A percentile compares a stretch with the other conserved stretches of the same genome.
phyloP scores from a whole-genome alignment of 2,113 vertebrate species.

The Phoenicopterus ruber region DNA sequence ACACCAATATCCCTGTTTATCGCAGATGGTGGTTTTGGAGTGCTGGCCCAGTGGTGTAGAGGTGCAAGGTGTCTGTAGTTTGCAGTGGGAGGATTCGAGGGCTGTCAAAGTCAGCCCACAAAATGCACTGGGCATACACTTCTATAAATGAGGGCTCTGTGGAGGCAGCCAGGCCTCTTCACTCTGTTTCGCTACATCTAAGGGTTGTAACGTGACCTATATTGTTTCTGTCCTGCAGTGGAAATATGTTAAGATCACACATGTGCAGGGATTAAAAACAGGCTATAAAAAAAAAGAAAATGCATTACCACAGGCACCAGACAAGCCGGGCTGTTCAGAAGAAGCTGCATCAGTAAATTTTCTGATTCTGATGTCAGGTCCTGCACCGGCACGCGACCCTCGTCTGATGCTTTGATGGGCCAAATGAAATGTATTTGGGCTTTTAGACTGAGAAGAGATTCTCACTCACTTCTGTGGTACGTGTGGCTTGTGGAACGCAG shows the following conservation, averaged over 20 bases:
- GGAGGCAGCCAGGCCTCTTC: not conserved
- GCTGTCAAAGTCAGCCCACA: not conserved
- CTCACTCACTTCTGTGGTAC: not conserved
- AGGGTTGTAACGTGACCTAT: accelerated
- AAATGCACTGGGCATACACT: not conserved
- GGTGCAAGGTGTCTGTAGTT: not conserved
- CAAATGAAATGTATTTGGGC: not conserved
- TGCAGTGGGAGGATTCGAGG: not conserved
- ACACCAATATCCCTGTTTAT: accelerated
- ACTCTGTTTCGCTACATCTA: not conserved
- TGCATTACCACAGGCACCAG: not conserved
- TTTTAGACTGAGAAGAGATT: not conserved
- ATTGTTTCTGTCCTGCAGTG: not conserved
- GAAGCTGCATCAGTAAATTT: not conserved
- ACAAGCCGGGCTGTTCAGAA: not conserved
- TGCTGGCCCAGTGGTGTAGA: not conserved
- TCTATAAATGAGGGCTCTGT: not conserved
- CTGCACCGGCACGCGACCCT: not conserved
- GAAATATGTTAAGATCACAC: not conserved
- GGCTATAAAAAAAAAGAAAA: not conserved
- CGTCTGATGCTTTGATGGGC: not conserved
- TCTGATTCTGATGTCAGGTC: not conserved
- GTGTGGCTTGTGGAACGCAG: not conserved
- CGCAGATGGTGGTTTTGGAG: not conserved
- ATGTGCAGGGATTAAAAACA: not conserved